Percentiles rank a stretch among this genome's conserved stretches.
These are phyloP conservation scores for Tapera naevia DNA, from an alignment of 2,797 vertebrate genomes.

Conservation along the genomic window DNA sequence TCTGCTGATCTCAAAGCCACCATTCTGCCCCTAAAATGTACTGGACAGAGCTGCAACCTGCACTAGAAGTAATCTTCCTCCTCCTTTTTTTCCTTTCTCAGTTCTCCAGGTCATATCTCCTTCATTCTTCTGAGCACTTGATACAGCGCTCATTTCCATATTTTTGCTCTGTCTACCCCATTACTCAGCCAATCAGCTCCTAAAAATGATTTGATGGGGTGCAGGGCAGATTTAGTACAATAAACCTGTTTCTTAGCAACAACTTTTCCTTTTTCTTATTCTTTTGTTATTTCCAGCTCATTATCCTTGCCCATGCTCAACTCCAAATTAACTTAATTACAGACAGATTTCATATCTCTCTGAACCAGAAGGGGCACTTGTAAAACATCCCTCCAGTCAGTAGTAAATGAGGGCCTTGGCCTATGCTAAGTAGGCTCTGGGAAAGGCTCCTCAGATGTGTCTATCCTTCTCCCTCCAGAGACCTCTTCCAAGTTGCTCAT, in stretches of 20 bases:
- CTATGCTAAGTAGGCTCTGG: background rate
- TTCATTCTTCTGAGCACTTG: background rate
- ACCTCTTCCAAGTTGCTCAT: background rate
- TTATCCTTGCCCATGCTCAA: constrained; percentile 16
- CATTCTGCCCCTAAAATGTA: background rate
- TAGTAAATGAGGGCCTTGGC: constrained; percentile 9
- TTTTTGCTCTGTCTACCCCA: background rate
- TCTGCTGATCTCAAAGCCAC: background rate
- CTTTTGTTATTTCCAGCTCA: constrained; percentile 27
- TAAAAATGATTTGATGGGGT: background rate
- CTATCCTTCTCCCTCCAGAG: background rate
- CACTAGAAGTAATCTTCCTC: background rate
- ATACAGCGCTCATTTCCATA: background rate
- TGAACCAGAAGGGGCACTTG: constrained; percentile 50
- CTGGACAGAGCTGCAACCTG: background rate
- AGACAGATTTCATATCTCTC: constrained; percentile 62
- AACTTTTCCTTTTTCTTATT: background rate
- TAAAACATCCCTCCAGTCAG: constrained; percentile 49
- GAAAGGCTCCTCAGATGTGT: background rate
- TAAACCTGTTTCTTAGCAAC: constrained; percentile 59
- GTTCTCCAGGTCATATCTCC: background rate
- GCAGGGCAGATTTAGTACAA: background rate
- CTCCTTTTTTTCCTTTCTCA: background rate
- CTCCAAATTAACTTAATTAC: constrained; percentile 63
- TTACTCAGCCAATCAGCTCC: background rate